Percentiles rank a stretch among this genome's conserved stretches.
phyloP scores from a whole-genome alignment of 2,888 invertebrate genomes.

The Leucophenga montana region DNA sequence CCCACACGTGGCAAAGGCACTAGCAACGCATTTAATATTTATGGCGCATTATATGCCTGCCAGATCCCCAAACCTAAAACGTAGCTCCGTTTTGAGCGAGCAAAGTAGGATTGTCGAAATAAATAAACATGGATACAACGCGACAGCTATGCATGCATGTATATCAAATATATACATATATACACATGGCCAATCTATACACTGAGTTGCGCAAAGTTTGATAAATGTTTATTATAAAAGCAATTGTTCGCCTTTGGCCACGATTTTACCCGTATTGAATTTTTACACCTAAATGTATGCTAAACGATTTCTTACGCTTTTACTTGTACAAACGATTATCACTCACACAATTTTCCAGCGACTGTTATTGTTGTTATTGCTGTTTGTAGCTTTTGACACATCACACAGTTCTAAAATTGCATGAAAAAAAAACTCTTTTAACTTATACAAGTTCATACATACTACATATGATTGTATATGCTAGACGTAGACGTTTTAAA shows the following conservation, averaged over 20 bases:
- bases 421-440: too few relatives aligned
- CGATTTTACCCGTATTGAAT: not conserved
- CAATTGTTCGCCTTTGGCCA: not conserved
- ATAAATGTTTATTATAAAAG: slow-evolving; percentile 2
- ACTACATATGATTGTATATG: not conserved
- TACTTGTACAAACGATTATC: not conserved
- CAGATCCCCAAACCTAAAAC: not conserved
- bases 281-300: slow-evolving; percentile 42
- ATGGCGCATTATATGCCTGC: slow-evolving; percentile 64
- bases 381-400: not conserved
- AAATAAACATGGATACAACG: not conserved
- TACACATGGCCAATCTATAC: too few relatives aligned
- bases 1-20: not conserved
- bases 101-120: too few relatives aligned
- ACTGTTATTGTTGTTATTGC: not conserved
- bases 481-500: not conserved
- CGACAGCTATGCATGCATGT: too few relatives aligned
- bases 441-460: too few relatives aligned
- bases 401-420: not conserved
- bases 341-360: not conserved
- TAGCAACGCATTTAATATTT: slow-evolving; percentile 55
- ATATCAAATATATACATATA: too few relatives aligned
- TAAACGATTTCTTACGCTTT: slow-evolving; percentile 41
- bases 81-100: not conserved
- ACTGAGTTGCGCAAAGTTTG: not conserved